Evolutionary conservation across 2,797 vertebrate genomes (phyloP).

Genomic region (Tarsius wallacei): DNA sequence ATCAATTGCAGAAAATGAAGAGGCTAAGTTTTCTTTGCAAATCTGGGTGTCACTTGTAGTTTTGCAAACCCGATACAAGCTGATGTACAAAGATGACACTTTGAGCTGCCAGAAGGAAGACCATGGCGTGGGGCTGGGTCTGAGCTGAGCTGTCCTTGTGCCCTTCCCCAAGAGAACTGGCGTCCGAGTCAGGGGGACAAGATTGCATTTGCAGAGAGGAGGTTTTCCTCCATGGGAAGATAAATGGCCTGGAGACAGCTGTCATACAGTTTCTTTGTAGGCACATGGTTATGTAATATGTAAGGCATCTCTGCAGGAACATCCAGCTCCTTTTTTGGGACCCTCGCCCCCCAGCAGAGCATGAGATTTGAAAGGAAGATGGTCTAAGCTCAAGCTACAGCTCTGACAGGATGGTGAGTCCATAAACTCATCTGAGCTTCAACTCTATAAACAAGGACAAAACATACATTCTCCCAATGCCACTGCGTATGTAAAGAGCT

Average conservation of each 20-base stretch:
- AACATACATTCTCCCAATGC: fast-evolving
- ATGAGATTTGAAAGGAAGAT: background rate
- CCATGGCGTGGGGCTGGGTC: background rate
- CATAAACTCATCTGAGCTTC: background rate
- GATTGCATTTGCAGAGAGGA: background rate
- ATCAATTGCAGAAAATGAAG: background rate
- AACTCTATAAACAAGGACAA: no score
- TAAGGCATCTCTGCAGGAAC: background rate
- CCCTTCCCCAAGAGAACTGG: background rate
- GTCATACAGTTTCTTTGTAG: background rate
- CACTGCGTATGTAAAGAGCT: background rate
- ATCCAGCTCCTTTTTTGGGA: background rate
- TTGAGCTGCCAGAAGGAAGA: background rate
- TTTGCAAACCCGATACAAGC: background rate
- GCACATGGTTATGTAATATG: background rate
- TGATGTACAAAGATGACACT: background rate
- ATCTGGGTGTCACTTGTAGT: background rate
- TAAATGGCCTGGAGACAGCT: background rate
- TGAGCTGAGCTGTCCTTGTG: background rate
- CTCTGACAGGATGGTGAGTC: background rate
- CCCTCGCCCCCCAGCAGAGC: no score
- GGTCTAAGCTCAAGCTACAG: background rate
- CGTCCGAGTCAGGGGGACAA: background rate
- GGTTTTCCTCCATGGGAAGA: background rate
- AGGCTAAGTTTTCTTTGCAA: background rate